Conservation (phyloP, 1,140 invertebrate species). For the Lycorma delicatula region DNA sequence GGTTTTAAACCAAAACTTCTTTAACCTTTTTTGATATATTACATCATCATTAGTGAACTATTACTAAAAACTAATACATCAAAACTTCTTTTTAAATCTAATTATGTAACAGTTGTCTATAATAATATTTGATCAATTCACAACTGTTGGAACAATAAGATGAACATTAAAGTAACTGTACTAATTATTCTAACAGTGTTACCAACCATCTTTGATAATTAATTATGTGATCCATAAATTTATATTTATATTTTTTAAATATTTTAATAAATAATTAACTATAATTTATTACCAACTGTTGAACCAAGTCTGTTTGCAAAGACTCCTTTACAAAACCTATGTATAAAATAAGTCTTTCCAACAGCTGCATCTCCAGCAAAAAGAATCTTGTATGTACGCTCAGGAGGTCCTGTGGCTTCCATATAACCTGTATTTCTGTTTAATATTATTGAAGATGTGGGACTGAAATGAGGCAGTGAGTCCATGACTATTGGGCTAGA, state of each 20-base stretch:
- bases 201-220: neutral
- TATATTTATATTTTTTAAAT: neutral
- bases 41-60: too few species aligned
- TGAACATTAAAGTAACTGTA: neutral
- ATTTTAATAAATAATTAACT: neutral
- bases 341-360: conserved; percentile 57
- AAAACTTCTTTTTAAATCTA: too few species aligned
- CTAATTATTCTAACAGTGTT: neutral
- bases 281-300: conserved; percentile 45
- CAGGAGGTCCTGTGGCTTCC: conserved; percentile 41
- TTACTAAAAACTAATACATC: too few species aligned
- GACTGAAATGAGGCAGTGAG: neutral
- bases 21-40: too few species aligned
- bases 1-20: too few species aligned
- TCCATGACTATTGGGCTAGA: neutral
- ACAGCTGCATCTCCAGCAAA: conserved; percentile 58
- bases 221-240: neutral
- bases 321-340: conserved; percentile 49
- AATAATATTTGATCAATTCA: too few species aligned
- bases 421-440: conserved; percentile 12
- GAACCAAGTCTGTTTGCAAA: conserved; percentile 50
- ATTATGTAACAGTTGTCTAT: too few species aligned
- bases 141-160: neutral
- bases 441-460: neutral
- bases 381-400: conserved; percentile 54